These are phyloP conservation scores for Chloroclystis v-ata DNA, from an alignment of 2,888 invertebrate genomes.

Conservation along the genomic window DNA sequence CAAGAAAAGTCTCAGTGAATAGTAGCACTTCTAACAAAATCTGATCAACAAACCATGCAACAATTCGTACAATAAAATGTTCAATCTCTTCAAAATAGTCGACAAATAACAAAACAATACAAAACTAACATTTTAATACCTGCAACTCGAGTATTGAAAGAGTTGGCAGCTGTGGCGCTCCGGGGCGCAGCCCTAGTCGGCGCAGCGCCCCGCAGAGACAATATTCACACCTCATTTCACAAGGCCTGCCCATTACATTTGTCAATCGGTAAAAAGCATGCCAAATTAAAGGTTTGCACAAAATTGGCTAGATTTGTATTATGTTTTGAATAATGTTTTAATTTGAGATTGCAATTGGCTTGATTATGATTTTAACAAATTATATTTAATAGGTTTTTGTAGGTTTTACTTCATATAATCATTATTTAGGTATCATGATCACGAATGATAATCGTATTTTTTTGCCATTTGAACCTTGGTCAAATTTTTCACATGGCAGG, in stretches of 20 bases:
- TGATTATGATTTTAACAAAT: background rate
- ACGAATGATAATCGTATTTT: too few relatives aligned
- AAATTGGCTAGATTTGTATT: conserved; percentile 45
- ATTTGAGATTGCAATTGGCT: conserved; percentile 5
- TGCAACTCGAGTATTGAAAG: conserved; percentile 58
- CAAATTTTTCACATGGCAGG: too few relatives aligned
- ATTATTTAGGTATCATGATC: too few relatives aligned
- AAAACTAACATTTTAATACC: conserved; percentile 51
- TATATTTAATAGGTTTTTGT: too few relatives aligned
- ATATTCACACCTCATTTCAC: conserved; percentile 78
- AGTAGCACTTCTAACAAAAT: too few relatives aligned
- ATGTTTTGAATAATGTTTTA: conserved; percentile 20
- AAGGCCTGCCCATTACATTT: conserved; percentile 62
- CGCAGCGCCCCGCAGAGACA: conserved; percentile 61
- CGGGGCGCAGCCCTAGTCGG: conserved; percentile 45
- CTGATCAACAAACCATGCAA: too few relatives aligned
- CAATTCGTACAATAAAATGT: too few relatives aligned
- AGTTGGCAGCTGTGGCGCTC: conserved; percentile 63
- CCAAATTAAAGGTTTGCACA: conserved; percentile 47
- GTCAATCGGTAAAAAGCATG: conserved; percentile 50
- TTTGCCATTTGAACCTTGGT: too few relatives aligned
- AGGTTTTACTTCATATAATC: too few relatives aligned
- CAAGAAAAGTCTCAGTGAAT: too few relatives aligned
- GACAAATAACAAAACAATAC: conserved; percentile 35
- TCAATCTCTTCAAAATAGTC: conserved; percentile 3